Percentiles rank a stretch among this genome's conserved stretches.
Evolutionary conservation across 2,113 vertebrate species (phyloP).

Genomic region (Corydoras sp.): DNA sequence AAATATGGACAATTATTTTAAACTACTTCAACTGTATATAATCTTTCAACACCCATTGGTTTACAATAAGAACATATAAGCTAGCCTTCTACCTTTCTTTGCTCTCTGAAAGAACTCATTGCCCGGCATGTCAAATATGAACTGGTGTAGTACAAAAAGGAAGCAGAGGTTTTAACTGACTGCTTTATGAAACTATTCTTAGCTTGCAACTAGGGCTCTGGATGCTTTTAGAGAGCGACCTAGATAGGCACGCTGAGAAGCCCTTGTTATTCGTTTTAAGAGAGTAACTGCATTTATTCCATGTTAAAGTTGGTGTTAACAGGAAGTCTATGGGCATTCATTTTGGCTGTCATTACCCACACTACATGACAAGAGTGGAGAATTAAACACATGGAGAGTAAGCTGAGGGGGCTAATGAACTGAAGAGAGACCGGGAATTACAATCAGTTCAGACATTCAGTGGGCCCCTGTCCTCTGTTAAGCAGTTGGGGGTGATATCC

Average conservation of each 20-base stretch:
- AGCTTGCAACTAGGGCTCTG: conserved; percentile 36
- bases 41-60: not conserved
- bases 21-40: conserved; percentile 1
- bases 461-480: conserved; percentile 3
- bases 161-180: conserved; percentile 4
- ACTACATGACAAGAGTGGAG: conserved; percentile 1
- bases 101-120: conserved; percentile 23
- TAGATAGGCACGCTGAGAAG: conserved; percentile 58
- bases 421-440: not conserved
- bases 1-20: no score
- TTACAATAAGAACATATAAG: conserved; percentile 10
- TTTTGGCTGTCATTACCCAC: conserved; percentile 5
- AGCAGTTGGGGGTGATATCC: not conserved
- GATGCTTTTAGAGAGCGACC: conserved; percentile 63
- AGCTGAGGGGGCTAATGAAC: conserved; percentile 11
- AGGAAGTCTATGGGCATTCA: not conserved
- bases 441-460: not conserved
- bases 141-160: conserved; percentile 15
- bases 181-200: conserved; percentile 60
- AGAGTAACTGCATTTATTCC: conserved; percentile 8
- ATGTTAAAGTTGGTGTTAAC: not conserved
- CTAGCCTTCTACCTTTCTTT: conserved; percentile 4
- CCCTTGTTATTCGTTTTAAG: conserved; percentile 54
- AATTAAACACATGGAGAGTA: conserved; percentile 7
- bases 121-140: conserved; percentile 48